Base-by-base conservation (phyloP, 1,140 invertebrate genomes). In the Cardiocondyla obscurior region DNA sequence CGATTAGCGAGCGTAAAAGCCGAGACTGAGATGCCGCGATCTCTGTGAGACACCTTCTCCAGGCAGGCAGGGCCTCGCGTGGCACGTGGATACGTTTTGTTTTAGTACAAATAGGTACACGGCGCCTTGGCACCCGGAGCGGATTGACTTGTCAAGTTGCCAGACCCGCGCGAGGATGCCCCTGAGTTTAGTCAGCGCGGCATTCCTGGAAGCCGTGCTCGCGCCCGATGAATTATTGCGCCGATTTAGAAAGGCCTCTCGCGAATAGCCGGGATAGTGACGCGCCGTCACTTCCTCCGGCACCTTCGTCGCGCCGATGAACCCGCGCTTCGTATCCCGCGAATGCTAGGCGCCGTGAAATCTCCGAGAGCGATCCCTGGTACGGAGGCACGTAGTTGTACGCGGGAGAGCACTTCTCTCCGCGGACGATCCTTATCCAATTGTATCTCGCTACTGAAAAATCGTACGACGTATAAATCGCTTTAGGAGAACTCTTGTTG, bases 91-190 rank as follows among this genome's bases (percentile, higher is more conserved):
- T 79, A 88, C 89, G 86, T 93, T 92, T 92, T 90, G 90, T 93
- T 93, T 92, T 90, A 79, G 90, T 92, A 91, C 91, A 92, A 92
- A 93, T 92, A 92, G 91, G 90, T 91, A 93, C 92, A 93, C 90
- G 91, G 90, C 90, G 90, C 89, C 90, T 92, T 93, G 92, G 92
- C 92, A 93, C 57, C 81, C 85, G 81, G 60, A 73, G 89, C 83
- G 90, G 88, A 92, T 93, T 92, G 91, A 91, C 87, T 92, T 92
- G 92, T 92, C 92, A 92, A 91, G 85, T 89, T 92, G 92, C 92
- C 92, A 92, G 90, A 86, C 84, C 58, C 55, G 74, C 85, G 85
- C 83, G 84, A 87, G 90, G 89, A 92, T 92, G 84, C 90, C 85
- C 87, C 77, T 60, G 72, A 82, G 44, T 92, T 92, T 92, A 91